These are phyloP conservation scores for Acanthis flammea DNA, from an alignment of 2,797 vertebrate species.

Conservation along the genomic window DNA sequence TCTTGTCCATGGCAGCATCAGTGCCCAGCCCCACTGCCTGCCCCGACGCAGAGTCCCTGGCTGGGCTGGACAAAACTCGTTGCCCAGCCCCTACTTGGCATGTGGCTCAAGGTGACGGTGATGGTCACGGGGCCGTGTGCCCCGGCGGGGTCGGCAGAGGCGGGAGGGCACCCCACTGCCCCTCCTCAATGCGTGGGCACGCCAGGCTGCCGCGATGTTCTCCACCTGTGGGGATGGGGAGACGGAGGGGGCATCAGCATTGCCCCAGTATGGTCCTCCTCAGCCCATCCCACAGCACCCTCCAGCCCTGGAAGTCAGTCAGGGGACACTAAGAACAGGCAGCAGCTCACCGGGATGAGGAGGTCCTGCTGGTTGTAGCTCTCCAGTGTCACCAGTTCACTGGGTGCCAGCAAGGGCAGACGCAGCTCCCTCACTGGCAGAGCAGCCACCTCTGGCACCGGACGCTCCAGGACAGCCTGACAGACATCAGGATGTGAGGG, in stretches of 20 bases:
- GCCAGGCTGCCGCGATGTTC: constrained; percentile 76
- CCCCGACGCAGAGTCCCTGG: rapidly evolving
- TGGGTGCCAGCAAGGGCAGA: constrained; percentile 72
- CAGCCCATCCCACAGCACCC: neutral
- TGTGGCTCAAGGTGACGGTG: constrained; percentile 67
- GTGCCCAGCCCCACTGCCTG: neutral
- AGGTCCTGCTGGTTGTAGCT: constrained; percentile 70
- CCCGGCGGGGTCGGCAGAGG: constrained; percentile 69
- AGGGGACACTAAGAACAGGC: neutral
- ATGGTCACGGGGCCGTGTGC: constrained; percentile 70
- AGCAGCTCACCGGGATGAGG: constrained; percentile 71
- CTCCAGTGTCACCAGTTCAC: constrained; percentile 73
- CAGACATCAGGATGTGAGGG: neutral
- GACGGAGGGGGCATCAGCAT: neutral
- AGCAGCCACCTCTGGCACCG: constrained; percentile 69
- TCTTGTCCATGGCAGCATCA: rapidly evolving
- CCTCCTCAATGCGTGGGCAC: constrained; percentile 68
- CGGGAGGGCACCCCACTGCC: constrained; percentile 49
- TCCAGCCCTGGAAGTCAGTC: neutral
- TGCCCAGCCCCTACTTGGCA: constrained; percentile 14
- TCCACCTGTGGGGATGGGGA: constrained; percentile 51
- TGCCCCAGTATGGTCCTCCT: rapidly evolving
- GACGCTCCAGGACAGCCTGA: constrained; percentile 74
- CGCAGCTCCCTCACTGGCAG: constrained; percentile 73
- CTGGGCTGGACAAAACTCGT: neutral